Evolutionary conservation across 2,888 invertebrate genomes (phyloP), one percentile per base, ranked within the genome.

Genomic region (Lamproptera curius): DNA sequence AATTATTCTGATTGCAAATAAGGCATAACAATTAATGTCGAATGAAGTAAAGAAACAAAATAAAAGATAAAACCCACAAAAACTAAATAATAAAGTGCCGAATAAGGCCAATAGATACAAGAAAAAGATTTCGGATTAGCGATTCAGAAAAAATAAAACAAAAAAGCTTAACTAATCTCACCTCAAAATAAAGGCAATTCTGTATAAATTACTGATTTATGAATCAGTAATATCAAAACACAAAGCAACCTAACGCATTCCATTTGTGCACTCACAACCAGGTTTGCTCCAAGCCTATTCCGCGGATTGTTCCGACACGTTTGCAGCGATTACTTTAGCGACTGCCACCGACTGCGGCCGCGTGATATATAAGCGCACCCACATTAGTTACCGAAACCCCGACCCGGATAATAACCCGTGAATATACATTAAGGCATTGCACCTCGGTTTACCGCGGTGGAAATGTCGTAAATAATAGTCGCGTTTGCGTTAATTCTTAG

Each of bases 391-490:
- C 69, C 74, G 70, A 79, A 80, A 83, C 74, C 74, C 62, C 64
- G 61, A 61, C 70, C 65, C 63, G 72, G 77, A 81, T 82, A 78
- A 82, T 81, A 76, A 77, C 73, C 76, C 71, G 72, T 71, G 77
- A 79, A 79, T 82, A 76, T 72, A 79, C 76, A 77, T 75, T 78
- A 82, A 79, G 74, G 65, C 60, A 54, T 61, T 58, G 65, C 66
- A 62, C 61, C 60, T 57, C 57, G 65, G 67, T 78, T 82, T 74
- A 75, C 70, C 68, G 66, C 67, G 61, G 70, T 63, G 70, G 70
- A 70, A 73, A 69, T 63, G 71, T 73, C 73, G 69, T 81, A 79
- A 82, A 81, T 82, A 81, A 81, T 78, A 71, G 70, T 66, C 70
- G 72, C 72, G 76, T 78, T 70, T 58, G 63, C 64, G 67, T 71